A percentile compares a stretch with the other conserved stretches of the same genome.
Evolutionary conservation across 2,113 vertebrate genomes (phyloP).

Genomic region (Maccullochella peelii): DNA sequence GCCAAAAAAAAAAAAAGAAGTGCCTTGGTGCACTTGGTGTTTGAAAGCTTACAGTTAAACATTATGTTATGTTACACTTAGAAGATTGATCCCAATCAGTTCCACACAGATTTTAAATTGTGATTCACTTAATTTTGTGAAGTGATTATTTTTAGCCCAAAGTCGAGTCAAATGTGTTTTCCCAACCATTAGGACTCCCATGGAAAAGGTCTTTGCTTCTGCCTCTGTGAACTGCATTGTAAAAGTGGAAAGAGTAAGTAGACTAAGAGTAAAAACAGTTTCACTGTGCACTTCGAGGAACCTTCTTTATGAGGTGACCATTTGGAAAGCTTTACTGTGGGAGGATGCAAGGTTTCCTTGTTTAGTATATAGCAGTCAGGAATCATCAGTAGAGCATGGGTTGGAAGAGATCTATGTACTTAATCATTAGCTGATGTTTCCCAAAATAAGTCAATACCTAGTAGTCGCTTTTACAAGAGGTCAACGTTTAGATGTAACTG

Average conservation of each 20-base stretch:
- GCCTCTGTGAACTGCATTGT: constrained; percentile 39
- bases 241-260: no score
- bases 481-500: neutral
- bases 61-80: no score
- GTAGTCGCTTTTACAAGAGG: neutral
- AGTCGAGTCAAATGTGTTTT: constrained; percentile 12
- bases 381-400: constrained; percentile 22
- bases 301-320: constrained; percentile 60
- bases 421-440: constrained; percentile 3
- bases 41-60: neutral
- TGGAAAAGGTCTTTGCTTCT: constrained; percentile 36
- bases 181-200: neutral
- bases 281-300: constrained; percentile 51
- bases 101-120: no score
- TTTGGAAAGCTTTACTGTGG: constrained; percentile 58
- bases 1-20: neutral
- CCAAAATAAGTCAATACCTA: neutral
- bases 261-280: constrained; percentile 39
- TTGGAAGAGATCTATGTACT: neutral
- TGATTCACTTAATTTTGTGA: constrained; percentile 19
- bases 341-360: constrained; percentile 33
- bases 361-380: constrained; percentile 22
- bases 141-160: constrained; percentile 27
- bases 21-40: neutral
- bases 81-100: no score